Evolutionary conservation across 2,888 invertebrate genomes (phyloP).

Genomic region (Tineola bisselliella): DNA sequence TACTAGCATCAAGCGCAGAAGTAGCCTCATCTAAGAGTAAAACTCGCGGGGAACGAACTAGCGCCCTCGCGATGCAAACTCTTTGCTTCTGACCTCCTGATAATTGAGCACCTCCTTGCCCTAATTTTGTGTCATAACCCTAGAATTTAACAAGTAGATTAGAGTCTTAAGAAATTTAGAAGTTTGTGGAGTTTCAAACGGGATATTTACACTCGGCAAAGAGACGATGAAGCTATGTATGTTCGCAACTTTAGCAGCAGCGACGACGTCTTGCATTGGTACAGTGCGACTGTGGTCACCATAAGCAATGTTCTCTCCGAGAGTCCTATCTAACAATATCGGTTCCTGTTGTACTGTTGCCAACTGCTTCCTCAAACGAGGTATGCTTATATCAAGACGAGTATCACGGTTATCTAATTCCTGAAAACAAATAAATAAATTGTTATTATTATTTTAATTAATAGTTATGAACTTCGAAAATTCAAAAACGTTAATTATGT

Average conservation of each 20-base stretch:
- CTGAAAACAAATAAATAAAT: slow-evolving; percentile 24
- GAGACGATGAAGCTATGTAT: slow-evolving; percentile 81
- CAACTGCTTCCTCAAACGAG: slow-evolving; percentile 75
- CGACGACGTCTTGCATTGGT: slow-evolving; percentile 76
- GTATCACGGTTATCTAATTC: slow-evolving; percentile 69
- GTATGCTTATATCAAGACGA: slow-evolving; percentile 67
- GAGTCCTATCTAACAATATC: slow-evolving; percentile 81
- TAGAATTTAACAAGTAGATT: too few species aligned
- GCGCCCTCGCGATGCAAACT: slow-evolving; percentile 77
- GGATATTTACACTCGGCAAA: slow-evolving; percentile 67
- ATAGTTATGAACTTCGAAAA: background rate
- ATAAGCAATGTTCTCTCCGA: slow-evolving; percentile 87
- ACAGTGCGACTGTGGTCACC: slow-evolving; percentile 79
- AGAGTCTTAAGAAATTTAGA: background rate
- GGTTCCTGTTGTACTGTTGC: slow-evolving; percentile 89
- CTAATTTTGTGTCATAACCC: slow-evolving; percentile 77
- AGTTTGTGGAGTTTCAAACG: background rate
- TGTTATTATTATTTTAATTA: background rate
- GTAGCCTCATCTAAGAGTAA: slow-evolving; percentile 77
- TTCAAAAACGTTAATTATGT: too few species aligned
- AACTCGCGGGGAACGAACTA: slow-evolving; percentile 73
- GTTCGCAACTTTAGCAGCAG: slow-evolving; percentile 79
- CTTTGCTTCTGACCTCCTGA: slow-evolving; percentile 80
- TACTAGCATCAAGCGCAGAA: slow-evolving; percentile 72
- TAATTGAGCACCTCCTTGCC: slow-evolving; percentile 74